Evolutionary conservation across 2,797 vertebrate species (phyloP).

Genomic region (Clarias pachynema): DNA sequence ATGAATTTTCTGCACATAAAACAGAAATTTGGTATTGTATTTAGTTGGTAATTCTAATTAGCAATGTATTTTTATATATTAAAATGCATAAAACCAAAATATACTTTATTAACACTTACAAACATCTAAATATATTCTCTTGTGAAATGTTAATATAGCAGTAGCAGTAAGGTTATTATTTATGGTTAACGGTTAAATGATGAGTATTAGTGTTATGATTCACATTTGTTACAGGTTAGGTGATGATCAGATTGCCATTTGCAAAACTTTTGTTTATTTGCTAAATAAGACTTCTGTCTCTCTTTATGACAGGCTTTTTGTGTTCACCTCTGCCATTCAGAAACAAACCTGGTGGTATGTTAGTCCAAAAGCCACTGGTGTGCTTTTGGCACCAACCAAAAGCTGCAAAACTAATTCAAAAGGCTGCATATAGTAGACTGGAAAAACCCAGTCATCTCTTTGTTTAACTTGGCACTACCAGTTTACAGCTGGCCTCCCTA

Average conservation of each 20-base stretch:
- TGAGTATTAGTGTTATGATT: conserved; percentile 58
- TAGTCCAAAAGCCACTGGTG: conserved; percentile 36
- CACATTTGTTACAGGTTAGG: conserved; percentile 43
- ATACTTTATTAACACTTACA: not conserved
- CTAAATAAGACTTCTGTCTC: not conserved
- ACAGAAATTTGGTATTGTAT: not conserved
- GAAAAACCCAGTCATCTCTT: conserved; percentile 54
- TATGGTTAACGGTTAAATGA: conserved; percentile 1
- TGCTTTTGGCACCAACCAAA: conserved; percentile 33
- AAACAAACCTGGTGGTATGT: conserved; percentile 23
- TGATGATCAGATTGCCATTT: conserved; percentile 65
- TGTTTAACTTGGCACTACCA: conserved; percentile 38
- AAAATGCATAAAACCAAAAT: not conserved
- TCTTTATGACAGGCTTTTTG: not conserved
- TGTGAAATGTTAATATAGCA: conserved; percentile 1
- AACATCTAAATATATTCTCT: not conserved
- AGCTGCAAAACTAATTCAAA: conserved; percentile 41
- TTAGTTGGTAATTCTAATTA: not conserved
- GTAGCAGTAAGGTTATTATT: conserved; percentile 13
- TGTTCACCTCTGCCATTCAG: conserved; percentile 9
- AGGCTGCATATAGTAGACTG: conserved; percentile 62
- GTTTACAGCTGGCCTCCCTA: conserved; percentile 26
- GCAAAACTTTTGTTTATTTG: not conserved
- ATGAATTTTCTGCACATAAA: not conserved
- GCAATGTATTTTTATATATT: not conserved